Evolutionary conservation across 2,888 invertebrate genomes (phyloP).

Genomic region (Lasioglossum vierecki): DNA sequence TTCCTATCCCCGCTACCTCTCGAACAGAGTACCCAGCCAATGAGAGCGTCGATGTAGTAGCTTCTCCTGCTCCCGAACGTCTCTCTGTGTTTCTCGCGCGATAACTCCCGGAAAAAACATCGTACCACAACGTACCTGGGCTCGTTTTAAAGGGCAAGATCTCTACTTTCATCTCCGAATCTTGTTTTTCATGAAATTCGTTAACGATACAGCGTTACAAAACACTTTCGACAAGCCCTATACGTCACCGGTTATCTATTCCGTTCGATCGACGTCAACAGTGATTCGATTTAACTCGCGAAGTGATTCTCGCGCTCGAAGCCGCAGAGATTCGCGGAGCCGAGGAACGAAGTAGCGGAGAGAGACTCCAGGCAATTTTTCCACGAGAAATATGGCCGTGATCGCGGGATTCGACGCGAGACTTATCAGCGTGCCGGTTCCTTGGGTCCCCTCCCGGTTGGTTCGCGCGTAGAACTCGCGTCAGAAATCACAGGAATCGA

Average conservation of each 20-base stretch:
- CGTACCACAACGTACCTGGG: background rate
- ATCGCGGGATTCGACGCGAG: constrained; percentile 3
- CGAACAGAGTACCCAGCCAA: background rate
- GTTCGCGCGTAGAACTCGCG: background rate
- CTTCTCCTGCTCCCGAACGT: background rate
- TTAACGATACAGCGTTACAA: too few species aligned
- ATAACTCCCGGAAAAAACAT: background rate
- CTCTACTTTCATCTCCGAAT: background rate
- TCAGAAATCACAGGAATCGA: constrained; percentile 32
- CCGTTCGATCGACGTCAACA: background rate
- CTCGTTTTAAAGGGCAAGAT: background rate
- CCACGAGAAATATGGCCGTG: constrained; percentile 3
- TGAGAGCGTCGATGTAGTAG: background rate
- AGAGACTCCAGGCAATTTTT: constrained; percentile 1
- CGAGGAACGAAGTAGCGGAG: background rate
- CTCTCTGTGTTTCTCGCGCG: background rate
- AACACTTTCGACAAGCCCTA: background rate
- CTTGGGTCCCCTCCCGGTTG: background rate
- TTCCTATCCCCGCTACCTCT: too few species aligned
- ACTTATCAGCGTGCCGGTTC: constrained; percentile 22
- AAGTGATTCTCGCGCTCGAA: background rate
- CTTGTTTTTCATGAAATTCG: background rate
- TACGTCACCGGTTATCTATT: background rate
- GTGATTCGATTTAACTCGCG: background rate
- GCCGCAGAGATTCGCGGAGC: background rate